Conservation (phyloP, 1,140 invertebrate genomes). For the Onthophagus taurus region DNA sequence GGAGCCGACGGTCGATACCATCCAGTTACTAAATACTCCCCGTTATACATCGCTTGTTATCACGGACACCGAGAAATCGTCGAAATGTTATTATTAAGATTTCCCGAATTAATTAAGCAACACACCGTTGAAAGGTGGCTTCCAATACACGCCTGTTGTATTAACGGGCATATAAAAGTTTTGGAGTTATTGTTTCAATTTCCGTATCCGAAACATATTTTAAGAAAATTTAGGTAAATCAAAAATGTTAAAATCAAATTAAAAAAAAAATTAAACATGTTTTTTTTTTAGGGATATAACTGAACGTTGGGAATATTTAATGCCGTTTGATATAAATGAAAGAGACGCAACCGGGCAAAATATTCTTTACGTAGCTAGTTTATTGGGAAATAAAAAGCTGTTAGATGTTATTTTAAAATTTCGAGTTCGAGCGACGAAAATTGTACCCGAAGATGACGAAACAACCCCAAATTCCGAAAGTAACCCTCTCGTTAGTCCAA, state of each 20-base stretch:
- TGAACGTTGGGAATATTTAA: conserved; percentile 71
- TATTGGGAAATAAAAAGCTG: conserved; percentile 71
- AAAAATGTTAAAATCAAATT: neutral
- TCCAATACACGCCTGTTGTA: conserved; percentile 85
- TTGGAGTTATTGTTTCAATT: conserved; percentile 72
- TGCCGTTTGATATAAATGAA: conserved; percentile 84
- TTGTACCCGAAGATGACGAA: conserved; percentile 39
- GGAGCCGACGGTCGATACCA: conserved; percentile 81
- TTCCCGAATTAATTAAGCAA: conserved; percentile 58
- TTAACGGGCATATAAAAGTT: conserved; percentile 72
- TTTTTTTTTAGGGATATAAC: conserved; percentile 50
- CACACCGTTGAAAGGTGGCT: conserved; percentile 87
- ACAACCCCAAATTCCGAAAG: conserved; percentile 34
- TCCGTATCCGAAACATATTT: conserved; percentile 65
- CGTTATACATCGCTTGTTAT: conserved; percentile 84
- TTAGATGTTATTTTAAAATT: conserved; percentile 71
- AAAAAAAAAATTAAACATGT: neutral
- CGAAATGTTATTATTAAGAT: conserved; percentile 61
- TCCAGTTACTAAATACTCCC: conserved; percentile 83
- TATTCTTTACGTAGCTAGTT: conserved; percentile 78
- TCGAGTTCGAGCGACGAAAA: conserved; percentile 54
- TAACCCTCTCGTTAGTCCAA: conserved; percentile 45
- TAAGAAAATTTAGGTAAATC: conserved; percentile 53
- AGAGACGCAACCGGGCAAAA: conserved; percentile 84
- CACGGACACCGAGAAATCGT: conserved; percentile 76